These are phyloP conservation scores for Ormyrus thymus DNA, from an alignment of 2,888 invertebrate species.

Conservation along the genomic window DNA sequence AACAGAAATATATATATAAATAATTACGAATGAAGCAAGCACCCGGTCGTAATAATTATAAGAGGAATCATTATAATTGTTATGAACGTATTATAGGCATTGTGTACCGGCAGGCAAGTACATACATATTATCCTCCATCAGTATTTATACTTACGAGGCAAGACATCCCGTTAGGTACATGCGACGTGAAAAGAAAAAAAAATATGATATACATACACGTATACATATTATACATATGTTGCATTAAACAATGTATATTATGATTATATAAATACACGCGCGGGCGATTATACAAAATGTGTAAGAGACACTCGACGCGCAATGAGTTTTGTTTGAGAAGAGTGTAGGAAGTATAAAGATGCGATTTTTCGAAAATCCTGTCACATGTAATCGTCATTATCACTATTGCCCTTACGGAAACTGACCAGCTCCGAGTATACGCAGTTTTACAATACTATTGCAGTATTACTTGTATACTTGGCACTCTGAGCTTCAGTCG, in stretches of 20 bases:
- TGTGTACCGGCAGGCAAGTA: conserved; percentile 62
- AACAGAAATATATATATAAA: conserved; percentile 31
- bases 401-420: too few species aligned
- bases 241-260: conserved; percentile 55
- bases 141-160: conserved; percentile 67
- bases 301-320: conserved; percentile 20
- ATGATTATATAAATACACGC: conserved; percentile 50
- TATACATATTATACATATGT: conserved; percentile 54
- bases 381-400: neutral
- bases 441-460: too few species aligned
- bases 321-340: conserved; percentile 13
- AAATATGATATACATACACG: conserved; percentile 47
- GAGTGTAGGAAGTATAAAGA: neutral
- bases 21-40: conserved; percentile 9
- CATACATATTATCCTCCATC: conserved; percentile 64
- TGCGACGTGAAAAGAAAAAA: conserved; percentile 20
- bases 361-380: conserved; percentile 6
- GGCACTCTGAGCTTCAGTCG: too few species aligned
- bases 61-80: conserved; percentile 25
- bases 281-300: conserved; percentile 25
- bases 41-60: conserved; percentile 32
- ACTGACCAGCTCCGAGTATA: too few species aligned
- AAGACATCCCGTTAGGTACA: conserved; percentile 55
- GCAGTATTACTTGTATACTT: too few species aligned
- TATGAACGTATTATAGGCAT: conserved; percentile 35